These are phyloP conservation scores for Spilarctia lutea DNA, from an alignment of 2,888 invertebrate genomes.

Conservation along the genomic window DNA sequence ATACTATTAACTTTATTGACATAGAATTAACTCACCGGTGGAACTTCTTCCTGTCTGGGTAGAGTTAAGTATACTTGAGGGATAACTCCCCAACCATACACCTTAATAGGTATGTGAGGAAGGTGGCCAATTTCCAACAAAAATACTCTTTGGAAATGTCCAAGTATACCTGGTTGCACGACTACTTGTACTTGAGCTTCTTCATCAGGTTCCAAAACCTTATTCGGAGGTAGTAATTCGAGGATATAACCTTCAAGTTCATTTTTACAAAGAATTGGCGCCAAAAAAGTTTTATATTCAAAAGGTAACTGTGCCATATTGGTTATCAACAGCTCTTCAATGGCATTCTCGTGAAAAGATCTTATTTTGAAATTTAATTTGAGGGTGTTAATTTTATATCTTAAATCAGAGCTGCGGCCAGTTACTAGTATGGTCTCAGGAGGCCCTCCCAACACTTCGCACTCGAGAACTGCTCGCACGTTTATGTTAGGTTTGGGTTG, in stretches of 20 bases:
- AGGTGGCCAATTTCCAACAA: conserved; percentile 85
- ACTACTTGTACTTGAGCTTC: conserved; percentile 74
- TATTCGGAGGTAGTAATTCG: conserved; percentile 75
- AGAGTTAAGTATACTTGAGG: conserved; percentile 86
- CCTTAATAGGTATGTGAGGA: conserved; percentile 82
- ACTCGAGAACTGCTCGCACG: conserved; percentile 79
- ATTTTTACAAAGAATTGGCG: conserved; percentile 67
- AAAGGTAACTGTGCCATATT: conserved; percentile 83
- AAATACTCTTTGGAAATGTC: conserved; percentile 81
- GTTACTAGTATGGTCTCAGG: conserved; percentile 79
- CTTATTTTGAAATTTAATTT: conserved; percentile 79
- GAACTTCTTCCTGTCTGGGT: conserved; percentile 63
- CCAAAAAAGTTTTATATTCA: conserved; percentile 74
- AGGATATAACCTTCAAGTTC: conserved; percentile 78
- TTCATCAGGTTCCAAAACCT: conserved; percentile 74
- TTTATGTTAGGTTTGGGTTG: conserved; percentile 75
- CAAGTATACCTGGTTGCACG: conserved; percentile 85
- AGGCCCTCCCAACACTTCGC: conserved; percentile 86
- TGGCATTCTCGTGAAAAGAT: conserved; percentile 75
- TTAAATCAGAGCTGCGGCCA: conserved; percentile 83
- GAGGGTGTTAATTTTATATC: conserved; percentile 79
- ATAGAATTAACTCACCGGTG: background rate
- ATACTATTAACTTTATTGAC: background rate
- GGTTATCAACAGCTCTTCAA: conserved; percentile 70
- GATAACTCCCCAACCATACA: conserved; percentile 86